Conservation (phyloP, 2,888 invertebrate genomes). For the Callyntrura sp. region DNA sequence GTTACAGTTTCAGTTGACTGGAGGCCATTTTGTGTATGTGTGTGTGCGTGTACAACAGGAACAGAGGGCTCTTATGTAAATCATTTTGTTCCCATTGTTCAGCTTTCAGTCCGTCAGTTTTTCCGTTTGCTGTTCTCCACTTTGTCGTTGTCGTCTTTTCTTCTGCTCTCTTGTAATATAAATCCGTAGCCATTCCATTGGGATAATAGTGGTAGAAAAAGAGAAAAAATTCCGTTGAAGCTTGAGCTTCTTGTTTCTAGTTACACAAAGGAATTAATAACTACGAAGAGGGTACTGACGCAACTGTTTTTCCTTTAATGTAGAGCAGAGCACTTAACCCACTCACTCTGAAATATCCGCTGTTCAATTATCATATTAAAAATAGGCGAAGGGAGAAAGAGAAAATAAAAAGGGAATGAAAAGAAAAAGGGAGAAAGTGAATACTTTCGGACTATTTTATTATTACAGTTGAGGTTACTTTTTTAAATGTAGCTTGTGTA, state of each 20-base stretch:
- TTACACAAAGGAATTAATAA: too few relatives aligned
- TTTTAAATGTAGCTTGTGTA: too few relatives aligned
- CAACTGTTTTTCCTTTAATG: neutral
- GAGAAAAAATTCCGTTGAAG: neutral
- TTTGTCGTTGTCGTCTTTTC: neutral
- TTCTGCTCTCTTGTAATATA: neutral
- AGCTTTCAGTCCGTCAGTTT: neutral
- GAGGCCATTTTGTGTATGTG: constrained; percentile 10
- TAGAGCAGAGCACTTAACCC: neutral
- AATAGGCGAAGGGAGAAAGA: neutral
- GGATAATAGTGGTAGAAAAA: constrained; percentile 5
- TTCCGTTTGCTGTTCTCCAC: neutral
- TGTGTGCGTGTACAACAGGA: too few relatives aligned
- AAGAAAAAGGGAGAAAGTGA: too few relatives aligned
- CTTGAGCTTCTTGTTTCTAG: neutral
- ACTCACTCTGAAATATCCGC: neutral
- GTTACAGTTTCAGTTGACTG: constrained; percentile 1
- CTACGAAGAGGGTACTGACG: neutral
- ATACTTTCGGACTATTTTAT: too few relatives aligned
- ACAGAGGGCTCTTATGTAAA: constrained; percentile 19
- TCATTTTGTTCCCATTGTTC: constrained; percentile 39
- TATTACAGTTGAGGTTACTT: too few relatives aligned
- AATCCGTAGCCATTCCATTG: neutral
- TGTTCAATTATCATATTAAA: constrained; percentile 44
- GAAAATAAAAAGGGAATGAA: too few relatives aligned